Base-by-base conservation (phyloP, 92 coral and sea anemone genomes). In the Epizoanthus rinbou region DNA sequence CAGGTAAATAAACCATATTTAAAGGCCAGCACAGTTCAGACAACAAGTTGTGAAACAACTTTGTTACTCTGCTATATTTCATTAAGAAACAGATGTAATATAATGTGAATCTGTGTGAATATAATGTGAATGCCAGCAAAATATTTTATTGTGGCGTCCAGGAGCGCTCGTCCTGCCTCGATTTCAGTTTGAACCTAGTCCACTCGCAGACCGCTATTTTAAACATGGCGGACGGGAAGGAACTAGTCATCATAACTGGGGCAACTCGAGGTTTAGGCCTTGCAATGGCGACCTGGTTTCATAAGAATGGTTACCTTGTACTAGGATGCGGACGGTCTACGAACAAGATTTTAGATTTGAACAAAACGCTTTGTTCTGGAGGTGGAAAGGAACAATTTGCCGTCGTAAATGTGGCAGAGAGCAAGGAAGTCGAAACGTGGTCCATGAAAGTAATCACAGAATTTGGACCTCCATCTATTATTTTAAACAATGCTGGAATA, bases 401-500 rank as follows among this genome's bases (percentile, higher is more conserved):
- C 19, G 93, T 89, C 14, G 94, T 91, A 8, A 86, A 93, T 83
- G 25, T 93, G 59, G 53, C 90, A 14, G 53, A 68, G 31, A 92
- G 83, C 23, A 47, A 19, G 5, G 89, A 79, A 3, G 94, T 93
- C 35, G 69, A 78, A 39, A 63, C 25, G 11, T 93, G 97, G 97
- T 87, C 84, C 19, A 57, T 89, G 54, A 84, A 86, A 70, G 60
- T 69, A 13, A 78, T 86, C 58, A 25, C 89, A n/a, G n/a, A 69
- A 15, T 93, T 86, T 86, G 97, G 97, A 24, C 23, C 93, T 19
- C 97, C 94, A 41, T 75, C 85, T 8, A 73, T 88, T 57, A 90
- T 93, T 52, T 80, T 93, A 5, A 93, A 93, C 86, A 93, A 91
- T 79, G 94, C 94, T 35, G 90, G 88, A 13, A 6, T 85, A 54